These are phyloP conservation scores for Myathropa florea DNA, from an alignment of 2,888 invertebrate species.

Conservation along the genomic window DNA sequence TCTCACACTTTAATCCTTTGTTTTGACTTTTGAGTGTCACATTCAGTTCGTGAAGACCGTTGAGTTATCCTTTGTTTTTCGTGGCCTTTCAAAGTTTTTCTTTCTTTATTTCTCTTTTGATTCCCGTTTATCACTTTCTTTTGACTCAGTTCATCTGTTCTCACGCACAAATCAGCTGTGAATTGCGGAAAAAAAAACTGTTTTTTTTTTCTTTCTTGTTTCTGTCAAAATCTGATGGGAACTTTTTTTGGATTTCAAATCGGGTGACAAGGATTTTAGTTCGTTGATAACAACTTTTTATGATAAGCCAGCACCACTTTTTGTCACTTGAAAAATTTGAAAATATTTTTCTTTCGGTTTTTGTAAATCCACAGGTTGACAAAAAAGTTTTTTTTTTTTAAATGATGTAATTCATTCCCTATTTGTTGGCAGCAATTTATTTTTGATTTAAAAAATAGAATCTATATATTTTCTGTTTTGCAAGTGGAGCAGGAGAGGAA, in stretches of 20 bases:
- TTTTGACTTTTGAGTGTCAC: constrained; percentile 35
- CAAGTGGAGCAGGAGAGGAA: constrained; percentile 14
- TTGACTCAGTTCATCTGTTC: constrained; percentile 5
- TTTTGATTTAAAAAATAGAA: too few relatives aligned
- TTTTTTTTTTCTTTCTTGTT: constrained; percentile 11
- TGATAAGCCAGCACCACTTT: constrained; percentile 16
- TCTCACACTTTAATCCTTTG: constrained; percentile 47
- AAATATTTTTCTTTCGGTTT: constrained; percentile 11
- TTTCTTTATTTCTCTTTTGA: constrained; percentile 16
- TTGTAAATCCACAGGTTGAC: constrained; percentile 52
- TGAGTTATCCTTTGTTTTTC: constrained; percentile 54
- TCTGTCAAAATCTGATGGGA: constrained; percentile 13
- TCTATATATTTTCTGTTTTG: constrained; percentile 3
- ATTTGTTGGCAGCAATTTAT: constrained; percentile 26
- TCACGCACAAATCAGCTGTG: constrained; percentile 58
- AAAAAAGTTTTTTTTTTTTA: neutral
- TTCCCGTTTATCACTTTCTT: constrained; percentile 35
- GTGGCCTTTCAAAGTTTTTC: neutral
- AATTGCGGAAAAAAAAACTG: constrained; percentile 35
- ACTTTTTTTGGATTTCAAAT: too few relatives aligned
- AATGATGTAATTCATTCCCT: constrained; percentile 17
- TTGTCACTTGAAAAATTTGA: constrained; percentile 40
- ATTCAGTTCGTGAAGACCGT: neutral
- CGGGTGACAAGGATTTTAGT: neutral
- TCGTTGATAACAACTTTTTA: too few relatives aligned